Base-by-base conservation (phyloP, 64 coral and sea anemone genomes). In the Stylophora pistillata region DNA sequence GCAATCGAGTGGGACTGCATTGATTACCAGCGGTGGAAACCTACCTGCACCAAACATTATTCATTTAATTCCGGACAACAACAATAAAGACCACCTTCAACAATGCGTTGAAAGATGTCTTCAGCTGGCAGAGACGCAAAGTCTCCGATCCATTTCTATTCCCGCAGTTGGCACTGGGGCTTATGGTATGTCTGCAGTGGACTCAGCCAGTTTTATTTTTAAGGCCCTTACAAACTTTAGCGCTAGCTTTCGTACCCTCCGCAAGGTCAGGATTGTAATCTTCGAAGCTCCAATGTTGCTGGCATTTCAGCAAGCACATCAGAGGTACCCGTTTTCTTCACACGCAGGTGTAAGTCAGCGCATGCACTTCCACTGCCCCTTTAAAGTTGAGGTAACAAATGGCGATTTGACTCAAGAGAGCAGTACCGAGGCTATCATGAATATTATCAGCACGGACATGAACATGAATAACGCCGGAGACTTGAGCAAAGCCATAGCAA, bases 361-460 rank as follows among this genome's bases (percentile, higher is more conserved):
- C 37, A 47, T 47, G 37, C 3, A 3, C 37, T 47, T 47, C 3
- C 3, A 3, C 7, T 4, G 37, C 37, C 37, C 37, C 7, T 47
- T 47, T 7, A 71, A 10, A 26, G 26, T 71, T 5, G 10, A 73
- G 26, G 29, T 90, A 18, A 21, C 86, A 52, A 80, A 77, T 29
- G 92, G 92, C 6, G 88, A 94, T 58, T 77, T 91, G 15, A 62
- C 83, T 0, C 27, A 85, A 15, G 89, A 91, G 27, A 79, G 31
- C 37, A 41, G 37, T 13, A 78, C 85, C 53, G 94, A 95, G 53
- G 85, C 80, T 31, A 95, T 91, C 57, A 78, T 95, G 0, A 95
- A 94, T 30, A 78, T 94, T n/a, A 90, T 57, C n/a, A 56, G 92
- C 23, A 78, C 81, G 30, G 64, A 86, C 54, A 90, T 94, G 92